Evolutionary conservation across 2,888 invertebrate species (phyloP).

Genomic region (Tholera decimalis): DNA sequence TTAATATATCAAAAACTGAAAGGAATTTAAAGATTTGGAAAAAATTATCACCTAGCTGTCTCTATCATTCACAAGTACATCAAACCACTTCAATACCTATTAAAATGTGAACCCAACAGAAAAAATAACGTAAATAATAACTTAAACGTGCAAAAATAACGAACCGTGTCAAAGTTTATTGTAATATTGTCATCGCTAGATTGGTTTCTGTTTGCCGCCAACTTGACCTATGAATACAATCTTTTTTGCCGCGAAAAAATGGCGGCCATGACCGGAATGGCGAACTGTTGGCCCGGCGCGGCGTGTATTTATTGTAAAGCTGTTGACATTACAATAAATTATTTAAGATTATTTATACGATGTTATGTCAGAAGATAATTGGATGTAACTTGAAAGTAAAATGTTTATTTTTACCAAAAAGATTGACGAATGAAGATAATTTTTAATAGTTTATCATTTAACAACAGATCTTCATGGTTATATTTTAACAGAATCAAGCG

Average conservation of each 20-base stretch:
- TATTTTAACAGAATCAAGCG: no score
- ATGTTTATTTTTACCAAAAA: no score
- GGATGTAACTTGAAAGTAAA: background rate
- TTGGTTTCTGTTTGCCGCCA: constrained; percentile 52
- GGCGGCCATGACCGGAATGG: constrained; percentile 63
- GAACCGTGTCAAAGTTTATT: constrained; percentile 42
- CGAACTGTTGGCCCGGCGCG: constrained; percentile 41
- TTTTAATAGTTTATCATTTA: no score
- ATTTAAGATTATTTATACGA: constrained; percentile 16
- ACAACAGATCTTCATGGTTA: no score
- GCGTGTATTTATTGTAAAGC: constrained; percentile 38
- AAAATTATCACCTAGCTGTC: constrained; percentile 18
- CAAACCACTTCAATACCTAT: constrained; percentile 2
- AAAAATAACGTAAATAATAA: constrained; percentile 32
- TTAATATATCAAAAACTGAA: background rate
- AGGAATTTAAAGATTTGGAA: no score
- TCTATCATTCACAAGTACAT: no score
- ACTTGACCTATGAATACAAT: constrained; percentile 39
- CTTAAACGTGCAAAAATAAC: constrained; percentile 22
- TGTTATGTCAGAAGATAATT: constrained; percentile 3
- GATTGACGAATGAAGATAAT: no score
- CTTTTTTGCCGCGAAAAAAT: constrained; percentile 50
- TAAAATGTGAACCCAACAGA: background rate
- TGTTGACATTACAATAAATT: constrained; percentile 44
- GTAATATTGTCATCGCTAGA: constrained; percentile 31